Base-by-base conservation (phyloP, 1,140 invertebrate genomes). In the Atta colombica region DNA sequence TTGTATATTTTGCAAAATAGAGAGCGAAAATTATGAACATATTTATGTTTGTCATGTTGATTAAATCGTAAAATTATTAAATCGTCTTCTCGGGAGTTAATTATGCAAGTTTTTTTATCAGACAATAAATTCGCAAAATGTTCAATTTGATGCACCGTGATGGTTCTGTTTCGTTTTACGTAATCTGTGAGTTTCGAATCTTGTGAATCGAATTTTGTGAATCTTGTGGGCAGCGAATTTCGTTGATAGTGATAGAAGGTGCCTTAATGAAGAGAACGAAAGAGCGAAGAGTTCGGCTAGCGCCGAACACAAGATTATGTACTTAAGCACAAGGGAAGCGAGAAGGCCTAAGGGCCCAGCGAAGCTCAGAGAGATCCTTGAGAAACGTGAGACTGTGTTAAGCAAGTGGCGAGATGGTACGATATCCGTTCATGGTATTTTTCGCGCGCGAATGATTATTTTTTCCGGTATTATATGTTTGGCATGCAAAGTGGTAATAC, bases 351-450 rank as follows among this genome's bases (percentile, higher is more conserved):
- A 69, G 89, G 92, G 93, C 90, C 93, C 94, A 68, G 92, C 93
- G 18, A 93, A 87, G 77, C 85, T 93, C 78, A 95, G 94, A 87
- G 93, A 93, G 39, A 84, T 94, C 85, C 81, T 90, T n/a, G 92
- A 95, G 66, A 93, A 87, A 87, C 92, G 92, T 21, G 92, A 93
- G 14, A 91, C 90, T 45, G 93, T 95, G 81, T 92, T 95, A 53
- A 93, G 88, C 78, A 95, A 95, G 89, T 95, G 95, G 95, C 90
- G 91, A 88, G 92, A 95, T 92, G 95, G 95, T 95, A 95, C 28
- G 90, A 53, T 61, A 84, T 39, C 45, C 81, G 12, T 10, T 78
- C 18, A 25, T n/a, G 18, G 0, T 77, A 60, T 74, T 74, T 49
- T 60, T 72, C 7, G 14, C 2, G n/a, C 14, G 35, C 21, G 3